Evolutionary conservation across 2,113 vertebrate species (phyloP).

Genomic region (rabbit (Oryctolagus cuniculus)): DNA sequence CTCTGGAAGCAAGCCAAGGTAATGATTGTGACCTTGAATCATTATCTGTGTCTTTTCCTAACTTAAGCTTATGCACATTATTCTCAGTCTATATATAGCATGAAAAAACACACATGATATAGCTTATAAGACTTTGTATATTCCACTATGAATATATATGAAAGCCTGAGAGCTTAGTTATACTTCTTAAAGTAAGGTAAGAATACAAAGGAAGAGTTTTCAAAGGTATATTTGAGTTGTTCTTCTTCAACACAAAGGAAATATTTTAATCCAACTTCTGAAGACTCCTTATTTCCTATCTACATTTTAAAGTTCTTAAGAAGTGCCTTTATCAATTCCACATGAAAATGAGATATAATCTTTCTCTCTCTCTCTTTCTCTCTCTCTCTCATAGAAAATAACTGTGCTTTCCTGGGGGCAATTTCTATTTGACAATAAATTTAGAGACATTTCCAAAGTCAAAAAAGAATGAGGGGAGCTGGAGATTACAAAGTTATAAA

Average conservation of each 20-base stretch:
- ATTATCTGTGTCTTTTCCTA: constrained; percentile 14
- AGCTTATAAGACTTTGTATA: constrained; percentile 1
- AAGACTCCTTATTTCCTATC: background rate
- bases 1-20: background rate
- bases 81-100: background rate
- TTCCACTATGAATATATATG: background rate
- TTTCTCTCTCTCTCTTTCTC: background rate
- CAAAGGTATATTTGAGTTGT: background rate
- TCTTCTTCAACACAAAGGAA: background rate
- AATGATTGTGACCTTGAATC: background rate
- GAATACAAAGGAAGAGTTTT: background rate
- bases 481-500: constrained; percentile 47
- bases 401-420: background rate
- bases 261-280: background rate
- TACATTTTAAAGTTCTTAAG: background rate
- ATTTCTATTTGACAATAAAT: constrained; percentile 45
- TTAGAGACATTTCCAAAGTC: constrained; percentile 55
- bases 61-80: background rate
- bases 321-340: background rate
- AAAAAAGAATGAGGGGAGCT: background rate
- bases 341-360: background rate
- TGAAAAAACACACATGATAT: background rate
- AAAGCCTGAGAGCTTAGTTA: background rate
- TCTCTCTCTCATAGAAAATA: background rate
- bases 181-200: background rate